Evolutionary conservation across 2,113 vertebrate genomes (phyloP).

Genomic region (Scartelaos histophorus): DNA sequence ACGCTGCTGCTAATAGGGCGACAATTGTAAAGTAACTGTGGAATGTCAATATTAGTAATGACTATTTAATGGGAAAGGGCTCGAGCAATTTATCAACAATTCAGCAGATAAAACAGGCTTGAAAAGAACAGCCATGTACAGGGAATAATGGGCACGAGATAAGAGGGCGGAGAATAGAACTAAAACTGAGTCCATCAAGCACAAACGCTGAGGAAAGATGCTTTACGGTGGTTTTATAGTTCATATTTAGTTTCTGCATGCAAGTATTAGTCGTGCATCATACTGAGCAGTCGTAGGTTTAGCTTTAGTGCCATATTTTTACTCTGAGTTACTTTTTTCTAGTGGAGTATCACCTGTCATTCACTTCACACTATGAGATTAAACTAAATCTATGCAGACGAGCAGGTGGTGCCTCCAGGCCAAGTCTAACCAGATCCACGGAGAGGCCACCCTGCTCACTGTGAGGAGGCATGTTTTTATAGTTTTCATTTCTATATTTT

Average conservation of each 20-base stretch:
- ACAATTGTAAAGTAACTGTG: not conserved
- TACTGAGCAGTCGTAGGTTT: too few relatives aligned
- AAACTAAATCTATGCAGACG: too few relatives aligned
- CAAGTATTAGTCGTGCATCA: too few relatives aligned
- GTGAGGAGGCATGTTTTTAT: too few relatives aligned
- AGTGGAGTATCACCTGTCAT: too few relatives aligned
- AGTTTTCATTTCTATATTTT: too few relatives aligned
- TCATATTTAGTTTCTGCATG: not conserved
- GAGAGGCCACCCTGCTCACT: too few relatives aligned
- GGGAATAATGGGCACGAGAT: not conserved
- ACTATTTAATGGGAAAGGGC: conserved; percentile 6
- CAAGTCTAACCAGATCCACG: too few relatives aligned
- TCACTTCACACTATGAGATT: too few relatives aligned
- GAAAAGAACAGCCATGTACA: not conserved
- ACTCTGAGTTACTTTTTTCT: too few relatives aligned
- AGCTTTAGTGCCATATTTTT: too few relatives aligned
- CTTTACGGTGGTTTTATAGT: not conserved
- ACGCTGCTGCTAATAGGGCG: not conserved
- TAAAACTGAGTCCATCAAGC: not conserved
- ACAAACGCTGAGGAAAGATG: not conserved
- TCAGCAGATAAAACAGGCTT: conserved; percentile 3
- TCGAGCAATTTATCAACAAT: conserved; percentile 7
- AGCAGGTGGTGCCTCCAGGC: too few relatives aligned
- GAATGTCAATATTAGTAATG: conserved; percentile 18
- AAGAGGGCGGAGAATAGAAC: not conserved